Percentiles rank a stretch among this genome's conserved stretches.
These are phyloP conservation scores for Eleutherodactylus coqui DNA, from an alignment of 2,797 vertebrate species.

Conservation along the genomic window DNA sequence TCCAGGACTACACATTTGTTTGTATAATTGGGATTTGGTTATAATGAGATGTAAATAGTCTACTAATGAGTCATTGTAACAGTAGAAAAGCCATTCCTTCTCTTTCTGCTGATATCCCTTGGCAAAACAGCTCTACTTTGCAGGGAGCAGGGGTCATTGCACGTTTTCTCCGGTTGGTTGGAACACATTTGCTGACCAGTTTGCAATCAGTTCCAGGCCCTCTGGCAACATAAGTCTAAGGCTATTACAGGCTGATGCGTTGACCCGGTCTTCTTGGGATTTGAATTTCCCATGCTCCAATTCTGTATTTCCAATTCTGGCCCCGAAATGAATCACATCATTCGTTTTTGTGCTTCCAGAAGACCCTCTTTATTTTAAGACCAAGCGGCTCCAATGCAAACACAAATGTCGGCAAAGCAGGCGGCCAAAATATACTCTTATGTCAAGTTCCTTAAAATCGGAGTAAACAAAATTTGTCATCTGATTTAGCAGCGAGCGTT, in stretches of 20 bases:
- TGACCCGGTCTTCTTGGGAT: slow-evolving; percentile 28
- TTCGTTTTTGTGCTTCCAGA: slow-evolving; percentile 56
- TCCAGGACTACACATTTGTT: background rate
- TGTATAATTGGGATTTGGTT: slow-evolving; percentile 31
- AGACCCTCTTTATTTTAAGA: slow-evolving; percentile 50
- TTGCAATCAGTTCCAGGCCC: slow-evolving; percentile 34
- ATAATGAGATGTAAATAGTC: slow-evolving; percentile 45
- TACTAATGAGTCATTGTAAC: slow-evolving; percentile 61
- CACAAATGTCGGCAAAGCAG: slow-evolving; percentile 62
- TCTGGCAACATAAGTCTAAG: slow-evolving; percentile 46
- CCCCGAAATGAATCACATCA: slow-evolving; percentile 58
- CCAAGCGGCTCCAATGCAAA: slow-evolving; percentile 55
- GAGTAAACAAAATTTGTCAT: slow-evolving; percentile 72
- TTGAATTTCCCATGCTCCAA: slow-evolving; percentile 20
- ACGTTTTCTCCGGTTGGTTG: slow-evolving; percentile 30
- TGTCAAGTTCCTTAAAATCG: slow-evolving; percentile 69
- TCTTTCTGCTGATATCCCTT: slow-evolving; percentile 57
- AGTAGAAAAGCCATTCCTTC: slow-evolving; percentile 63
- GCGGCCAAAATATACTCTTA: slow-evolving; percentile 65
- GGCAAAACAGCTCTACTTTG: slow-evolving; percentile 60
- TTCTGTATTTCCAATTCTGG: slow-evolving; percentile 34
- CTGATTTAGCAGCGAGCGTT: slow-evolving; percentile 67
- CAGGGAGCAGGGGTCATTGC: slow-evolving; percentile 10
- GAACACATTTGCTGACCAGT: slow-evolving; percentile 51
- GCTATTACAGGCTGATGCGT: slow-evolving; percentile 23